These are phyloP conservation scores for Pedetes capensis DNA, from an alignment of 2,113 vertebrate species.

Conservation along the genomic window DNA sequence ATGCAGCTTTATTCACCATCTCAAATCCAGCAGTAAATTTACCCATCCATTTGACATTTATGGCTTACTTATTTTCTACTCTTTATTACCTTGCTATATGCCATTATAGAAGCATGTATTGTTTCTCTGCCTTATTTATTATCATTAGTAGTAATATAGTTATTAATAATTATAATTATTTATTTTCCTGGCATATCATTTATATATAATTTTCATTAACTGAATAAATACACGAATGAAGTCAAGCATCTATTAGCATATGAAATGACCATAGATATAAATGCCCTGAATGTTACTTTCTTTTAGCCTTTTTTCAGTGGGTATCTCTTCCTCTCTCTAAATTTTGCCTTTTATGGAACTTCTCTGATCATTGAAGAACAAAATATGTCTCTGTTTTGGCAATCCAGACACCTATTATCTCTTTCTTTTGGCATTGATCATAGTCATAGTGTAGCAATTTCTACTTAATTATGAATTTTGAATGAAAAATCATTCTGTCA, in stretches of 20 bases:
- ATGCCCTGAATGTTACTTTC: not conserved
- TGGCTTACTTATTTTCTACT: not conserved
- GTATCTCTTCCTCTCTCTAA: not conserved
- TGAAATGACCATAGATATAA: not conserved
- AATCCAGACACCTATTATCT: not conserved
- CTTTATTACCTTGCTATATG: not conserved
- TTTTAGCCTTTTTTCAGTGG: not conserved
- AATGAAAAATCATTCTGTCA: not conserved
- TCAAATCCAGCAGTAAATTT: not conserved
- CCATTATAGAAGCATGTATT: not conserved
- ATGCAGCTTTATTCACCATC: not conserved
- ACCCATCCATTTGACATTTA: not conserved
- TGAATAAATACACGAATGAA: not conserved
- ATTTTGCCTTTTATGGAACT: not conserved
- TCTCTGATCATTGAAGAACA: not conserved
- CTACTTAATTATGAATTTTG: not conserved
- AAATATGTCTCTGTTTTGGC: not conserved
- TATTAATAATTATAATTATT: not conserved
- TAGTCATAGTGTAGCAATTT: not conserved
- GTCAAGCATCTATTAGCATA: not conserved
- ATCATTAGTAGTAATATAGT: not conserved
- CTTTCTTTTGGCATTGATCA: not conserved
- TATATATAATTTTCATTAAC: rapidly evolving
- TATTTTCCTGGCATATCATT: not conserved
- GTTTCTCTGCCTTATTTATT: not conserved